These are phyloP conservation scores for Lutjanus erythropterus DNA, from an alignment of 2,113 vertebrate species.

Conservation along the genomic window DNA sequence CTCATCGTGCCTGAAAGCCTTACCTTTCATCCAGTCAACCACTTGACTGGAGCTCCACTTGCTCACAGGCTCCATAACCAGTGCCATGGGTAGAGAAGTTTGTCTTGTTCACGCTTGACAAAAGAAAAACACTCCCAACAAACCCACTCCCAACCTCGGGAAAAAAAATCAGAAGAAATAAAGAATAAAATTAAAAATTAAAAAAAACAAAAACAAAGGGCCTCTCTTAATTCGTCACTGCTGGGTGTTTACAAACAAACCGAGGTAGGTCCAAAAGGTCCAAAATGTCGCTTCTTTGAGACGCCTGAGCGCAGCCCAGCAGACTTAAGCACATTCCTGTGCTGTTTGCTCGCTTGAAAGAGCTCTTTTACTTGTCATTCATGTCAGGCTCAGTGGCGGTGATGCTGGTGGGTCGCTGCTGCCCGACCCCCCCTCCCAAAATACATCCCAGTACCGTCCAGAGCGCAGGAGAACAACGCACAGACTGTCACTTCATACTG, in stretches of 20 bases:
- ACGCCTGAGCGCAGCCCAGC: conserved; percentile 51
- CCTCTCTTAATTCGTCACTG: conserved; percentile 12
- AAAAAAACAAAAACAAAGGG: background rate
- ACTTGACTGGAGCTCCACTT: conserved; percentile 87
- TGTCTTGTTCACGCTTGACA: conserved; percentile 75
- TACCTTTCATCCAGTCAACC: conserved; percentile 89
- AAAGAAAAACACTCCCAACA: conserved; percentile 70
- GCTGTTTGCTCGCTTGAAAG: conserved; percentile 64
- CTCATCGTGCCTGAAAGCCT: conserved; percentile 1
- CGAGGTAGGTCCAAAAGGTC: conserved; percentile 63
- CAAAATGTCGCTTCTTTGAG: conserved; percentile 57
- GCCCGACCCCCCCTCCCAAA: conserved; percentile 49
- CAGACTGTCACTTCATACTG: conserved; percentile 54
- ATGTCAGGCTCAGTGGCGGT: conserved; percentile 70
- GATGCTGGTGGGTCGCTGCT: conserved; percentile 64
- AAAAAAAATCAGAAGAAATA: background rate
- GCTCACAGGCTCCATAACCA: conserved; percentile 88
- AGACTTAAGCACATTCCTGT: conserved; percentile 79
- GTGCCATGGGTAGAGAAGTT: conserved; percentile 87
- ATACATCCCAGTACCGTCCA: conserved; percentile 64
- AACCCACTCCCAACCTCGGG: background rate
- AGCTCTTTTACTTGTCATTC: conserved; percentile 77
- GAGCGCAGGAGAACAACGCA: conserved; percentile 58
- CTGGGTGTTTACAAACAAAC: conserved; percentile 58
- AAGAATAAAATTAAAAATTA: background rate